Percentiles rank a stretch among this genome's conserved stretches.
These are phyloP conservation scores for Theretra japonica DNA, from an alignment of 2,888 invertebrate species.

Conservation along the genomic window DNA sequence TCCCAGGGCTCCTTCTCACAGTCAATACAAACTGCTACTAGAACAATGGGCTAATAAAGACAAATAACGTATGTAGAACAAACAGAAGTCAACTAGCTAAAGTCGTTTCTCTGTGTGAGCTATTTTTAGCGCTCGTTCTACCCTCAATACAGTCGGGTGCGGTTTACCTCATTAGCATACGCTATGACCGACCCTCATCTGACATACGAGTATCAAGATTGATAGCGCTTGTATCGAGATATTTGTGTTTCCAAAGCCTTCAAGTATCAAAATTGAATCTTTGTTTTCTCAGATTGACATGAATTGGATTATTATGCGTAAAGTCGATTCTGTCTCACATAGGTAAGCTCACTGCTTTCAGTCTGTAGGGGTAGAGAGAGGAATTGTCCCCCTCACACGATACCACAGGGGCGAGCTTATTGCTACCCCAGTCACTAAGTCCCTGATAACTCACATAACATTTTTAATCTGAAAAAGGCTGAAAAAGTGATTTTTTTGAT, in stretches of 20 bases:
- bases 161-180: constrained; percentile 6
- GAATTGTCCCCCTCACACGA: no score
- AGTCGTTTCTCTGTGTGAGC: background rate
- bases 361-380: background rate
- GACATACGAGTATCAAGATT: constrained; percentile 2
- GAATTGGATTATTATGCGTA: background rate
- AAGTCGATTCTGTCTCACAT: no score
- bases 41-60: background rate
- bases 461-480: no score
- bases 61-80: background rate
- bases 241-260: background rate
- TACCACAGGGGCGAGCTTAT: no score
- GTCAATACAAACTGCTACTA: no score
- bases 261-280: background rate
- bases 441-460: no score
- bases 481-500: no score
- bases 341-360: background rate
- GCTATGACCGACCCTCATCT: background rate
- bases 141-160: constrained; percentile 3
- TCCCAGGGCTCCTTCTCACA: no score
- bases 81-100: background rate
- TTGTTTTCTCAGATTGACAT: background rate
- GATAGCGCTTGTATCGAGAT: background rate
- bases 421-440: no score
- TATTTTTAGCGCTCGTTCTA: background rate